phyloP scores from a whole-genome alignment of 2,797 vertebrate species.

The Anas bernieri region DNA sequence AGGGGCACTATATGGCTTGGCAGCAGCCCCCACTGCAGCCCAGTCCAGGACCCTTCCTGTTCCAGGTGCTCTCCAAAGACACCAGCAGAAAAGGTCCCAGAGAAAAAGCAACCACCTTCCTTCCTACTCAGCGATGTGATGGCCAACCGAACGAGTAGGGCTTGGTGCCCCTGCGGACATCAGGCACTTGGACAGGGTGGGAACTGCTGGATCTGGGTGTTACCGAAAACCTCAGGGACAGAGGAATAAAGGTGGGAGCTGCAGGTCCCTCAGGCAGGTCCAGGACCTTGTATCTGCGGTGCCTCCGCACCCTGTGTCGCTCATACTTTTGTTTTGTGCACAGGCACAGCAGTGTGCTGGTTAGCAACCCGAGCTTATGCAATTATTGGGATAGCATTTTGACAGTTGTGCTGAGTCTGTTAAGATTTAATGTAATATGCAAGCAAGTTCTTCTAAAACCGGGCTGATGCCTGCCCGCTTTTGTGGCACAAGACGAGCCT shows the following conservation, averaged over 20 bases:
- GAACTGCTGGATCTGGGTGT: neutral
- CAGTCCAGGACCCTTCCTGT: neutral
- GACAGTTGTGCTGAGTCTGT: neutral
- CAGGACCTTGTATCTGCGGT: neutral
- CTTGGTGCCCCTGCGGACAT: neutral
- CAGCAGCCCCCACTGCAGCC: neutral
- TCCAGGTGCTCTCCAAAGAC: neutral
- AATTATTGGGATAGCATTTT: neutral
- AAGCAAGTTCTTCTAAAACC: neutral
- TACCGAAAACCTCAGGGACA: neutral
- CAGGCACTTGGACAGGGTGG: neutral
- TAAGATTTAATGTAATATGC: neutral
- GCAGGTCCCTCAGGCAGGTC: accelerated
- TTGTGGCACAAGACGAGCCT: neutral
- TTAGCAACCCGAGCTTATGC: neutral
- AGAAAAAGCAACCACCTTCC: neutral
- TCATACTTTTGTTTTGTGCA: neutral
- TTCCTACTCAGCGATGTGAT: accelerated
- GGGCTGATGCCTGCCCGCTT: neutral
- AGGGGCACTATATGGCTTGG: neutral
- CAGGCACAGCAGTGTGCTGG: neutral
- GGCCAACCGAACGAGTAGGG: neutral
- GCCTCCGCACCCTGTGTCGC: neutral
- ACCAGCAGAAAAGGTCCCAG: neutral
- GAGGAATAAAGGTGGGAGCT: neutral